These are phyloP conservation scores for Catostylus mosaicus DNA, from an alignment of 30 jellyfish, hydroid and myxozoan species.

Conservation along the genomic window DNA sequence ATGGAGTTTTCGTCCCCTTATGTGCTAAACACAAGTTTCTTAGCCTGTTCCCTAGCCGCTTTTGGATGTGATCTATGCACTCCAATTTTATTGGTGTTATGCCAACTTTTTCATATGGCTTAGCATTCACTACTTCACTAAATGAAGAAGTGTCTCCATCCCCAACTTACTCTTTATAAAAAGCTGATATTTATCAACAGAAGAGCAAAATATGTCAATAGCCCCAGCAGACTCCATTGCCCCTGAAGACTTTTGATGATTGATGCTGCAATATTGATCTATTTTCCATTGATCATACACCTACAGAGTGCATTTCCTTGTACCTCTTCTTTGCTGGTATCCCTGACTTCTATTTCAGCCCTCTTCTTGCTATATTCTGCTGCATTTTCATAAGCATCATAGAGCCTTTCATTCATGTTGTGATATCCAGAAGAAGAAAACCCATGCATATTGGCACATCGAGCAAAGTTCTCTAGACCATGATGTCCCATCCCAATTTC, in stretches of 20 bases:
- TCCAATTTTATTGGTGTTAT: slow-evolving; percentile 16
- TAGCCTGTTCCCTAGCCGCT: slow-evolving; percentile 11
- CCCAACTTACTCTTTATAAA: slow-evolving; percentile 35
- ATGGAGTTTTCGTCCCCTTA: neutral
- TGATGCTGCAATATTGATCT: slow-evolving; percentile 6
- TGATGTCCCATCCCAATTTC: slow-evolving; percentile 10
- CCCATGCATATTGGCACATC: slow-evolving; percentile 3
- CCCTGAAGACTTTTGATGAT: slow-evolving; percentile 2
- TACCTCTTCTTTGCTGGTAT: neutral
- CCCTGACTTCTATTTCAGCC: slow-evolving; percentile 8
- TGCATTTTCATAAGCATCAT: slow-evolving; percentile 14
- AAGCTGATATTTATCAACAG: slow-evolving; percentile 2
- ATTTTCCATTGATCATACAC: neutral
- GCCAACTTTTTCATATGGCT: slow-evolving; percentile 40
- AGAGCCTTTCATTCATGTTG: neutral
- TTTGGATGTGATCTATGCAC: slow-evolving; percentile 44
- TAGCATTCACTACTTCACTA: slow-evolving; percentile 25
- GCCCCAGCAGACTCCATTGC: slow-evolving; percentile 6
- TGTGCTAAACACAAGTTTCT: neutral
- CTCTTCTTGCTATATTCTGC: neutral
- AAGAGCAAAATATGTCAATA: neutral
- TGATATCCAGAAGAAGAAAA: neutral
- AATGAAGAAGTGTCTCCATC: slow-evolving; percentile 56
- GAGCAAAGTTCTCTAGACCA: neutral
- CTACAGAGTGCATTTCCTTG: neutral